Evolutionary conservation across 2,888 invertebrate genomes (phyloP), one percentile per base, ranked within the genome.

Genomic region (Rhamphomyia laevipes): DNA sequence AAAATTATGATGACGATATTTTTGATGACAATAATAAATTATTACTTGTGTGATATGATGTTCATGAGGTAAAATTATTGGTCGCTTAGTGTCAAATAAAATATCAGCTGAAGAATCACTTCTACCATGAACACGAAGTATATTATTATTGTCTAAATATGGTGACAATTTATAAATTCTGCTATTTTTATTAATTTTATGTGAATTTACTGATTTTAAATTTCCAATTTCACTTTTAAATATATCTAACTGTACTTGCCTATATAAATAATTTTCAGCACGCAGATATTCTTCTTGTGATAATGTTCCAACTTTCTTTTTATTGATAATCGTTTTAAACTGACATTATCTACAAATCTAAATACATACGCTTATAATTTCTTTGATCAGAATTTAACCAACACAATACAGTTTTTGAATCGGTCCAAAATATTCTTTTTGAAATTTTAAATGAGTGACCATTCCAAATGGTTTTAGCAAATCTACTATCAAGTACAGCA

Each of bases 311-410:
- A n/a, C n/a, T n/a, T n/a, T n/a, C n/a, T n/a, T n/a, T n/a, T n/a
- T n/a, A n/a, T n/a, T n/a, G n/a, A n/a, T n/a, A n/a, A n/a, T n/a
- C n/a, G n/a, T n/a, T n/a, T n/a, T n/a, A n/a, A n/a, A n/a, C n/a
- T n/a, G n/a, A n/a, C n/a, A n/a, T n/a, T n/a, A n/a, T n/a, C n/a
- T n/a, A n/a, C n/a, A n/a, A n/a, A n/a, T n/a, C n/a, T n/a, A n/a
- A n/a, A n/a, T n/a, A n/a, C n/a, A n/a, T n/a, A n/a, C n/a, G n/a
- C n/a, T n/a, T 51, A 45, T 58, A 57, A 43, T 55, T 56, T 41
- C 59, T 49, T 2, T 55, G 52, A 9, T 59, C 57, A 6, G 55
- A 56, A 31, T 50, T 42, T 9, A 61, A 44, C 59, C 59, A 61
- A 9, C 45, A 38, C 15, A 61, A 33, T 13, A 58, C 59, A 4